Conservation (phyloP, 2,113 vertebrate species). For the Amia ocellicauda region DNA sequence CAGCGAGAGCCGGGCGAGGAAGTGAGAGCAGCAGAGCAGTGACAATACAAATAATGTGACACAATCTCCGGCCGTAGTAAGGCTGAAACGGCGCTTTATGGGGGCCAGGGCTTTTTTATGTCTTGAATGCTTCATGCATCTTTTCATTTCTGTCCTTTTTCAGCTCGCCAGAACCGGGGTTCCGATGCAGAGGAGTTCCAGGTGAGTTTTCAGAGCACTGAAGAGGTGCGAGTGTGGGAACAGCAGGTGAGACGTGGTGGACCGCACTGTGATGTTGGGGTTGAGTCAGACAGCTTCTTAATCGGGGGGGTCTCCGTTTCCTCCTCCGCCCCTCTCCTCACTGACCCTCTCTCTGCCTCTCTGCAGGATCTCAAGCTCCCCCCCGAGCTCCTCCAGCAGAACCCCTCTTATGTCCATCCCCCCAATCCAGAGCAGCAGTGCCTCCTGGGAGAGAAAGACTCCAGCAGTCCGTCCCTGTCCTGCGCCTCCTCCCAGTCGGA, state of each 20-base stretch:
- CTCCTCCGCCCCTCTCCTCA: neutral
- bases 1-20: no score
- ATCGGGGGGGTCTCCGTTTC: neutral
- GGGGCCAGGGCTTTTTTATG: no score
- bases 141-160: neutral
- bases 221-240: neutral
- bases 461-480: neutral
- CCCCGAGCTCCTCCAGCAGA: neutral
- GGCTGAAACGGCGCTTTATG: no score
- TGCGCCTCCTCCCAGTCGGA: neutral
- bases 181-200: neutral
- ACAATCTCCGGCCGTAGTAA: no score
- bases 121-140: no score
- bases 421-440: neutral
- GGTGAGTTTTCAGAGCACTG: neutral
- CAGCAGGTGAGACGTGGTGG: neutral
- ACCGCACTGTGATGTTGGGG: no score
- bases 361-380: neutral
- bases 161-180: neutral
- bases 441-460: conserved; percentile 13
- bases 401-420: neutral
- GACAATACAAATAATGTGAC: no score
- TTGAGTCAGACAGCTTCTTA: neutral
- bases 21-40: no score
- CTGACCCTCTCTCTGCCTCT: neutral